Percentiles rank a stretch among this genome's conserved stretches.
These are phyloP conservation scores for Dicyrtomina minuta DNA, from an alignment of 2,888 invertebrate species.

Conservation along the genomic window DNA sequence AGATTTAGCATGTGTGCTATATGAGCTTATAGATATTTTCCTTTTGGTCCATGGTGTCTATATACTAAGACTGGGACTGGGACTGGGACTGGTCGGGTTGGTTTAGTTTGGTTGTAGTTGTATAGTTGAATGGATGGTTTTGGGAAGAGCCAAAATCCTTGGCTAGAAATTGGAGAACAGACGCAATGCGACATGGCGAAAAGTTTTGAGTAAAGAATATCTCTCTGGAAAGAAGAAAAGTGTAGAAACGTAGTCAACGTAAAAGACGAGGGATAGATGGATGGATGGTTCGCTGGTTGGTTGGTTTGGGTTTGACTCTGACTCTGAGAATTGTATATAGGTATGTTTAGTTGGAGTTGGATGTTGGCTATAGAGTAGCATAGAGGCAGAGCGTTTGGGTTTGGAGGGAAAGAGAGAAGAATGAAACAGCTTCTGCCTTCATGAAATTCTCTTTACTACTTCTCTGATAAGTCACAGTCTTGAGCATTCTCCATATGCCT, in stretches of 20 bases:
- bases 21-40: not conserved
- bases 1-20: not conserved
- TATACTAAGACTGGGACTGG: no score
- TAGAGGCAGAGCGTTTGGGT: not conserved
- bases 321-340: slow-evolving; percentile 3
- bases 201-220: slow-evolving; percentile 33
- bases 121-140: no score
- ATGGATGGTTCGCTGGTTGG: not conserved
- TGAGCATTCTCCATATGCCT: no score
- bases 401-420: not conserved
- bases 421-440: no score
- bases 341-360: no score
- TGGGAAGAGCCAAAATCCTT: slow-evolving; percentile 10
- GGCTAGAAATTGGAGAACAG: slow-evolving; percentile 35
- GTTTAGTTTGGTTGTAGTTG: no score
- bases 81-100: no score
- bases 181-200: slow-evolving; percentile 53
- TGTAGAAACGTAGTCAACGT: no score
- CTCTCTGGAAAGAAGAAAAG: not conserved
- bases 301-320: no score
- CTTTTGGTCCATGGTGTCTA: no score
- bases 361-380: not conserved
- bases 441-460: no score
- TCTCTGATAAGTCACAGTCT: no score
- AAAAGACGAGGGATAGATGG: slow-evolving; percentile 9